A percentile compares a stretch with the other conserved stretches of the same genome.
Evolutionary conservation across 2,797 vertebrate species (phyloP).

Genomic region (Myotis findleyi): DNA sequence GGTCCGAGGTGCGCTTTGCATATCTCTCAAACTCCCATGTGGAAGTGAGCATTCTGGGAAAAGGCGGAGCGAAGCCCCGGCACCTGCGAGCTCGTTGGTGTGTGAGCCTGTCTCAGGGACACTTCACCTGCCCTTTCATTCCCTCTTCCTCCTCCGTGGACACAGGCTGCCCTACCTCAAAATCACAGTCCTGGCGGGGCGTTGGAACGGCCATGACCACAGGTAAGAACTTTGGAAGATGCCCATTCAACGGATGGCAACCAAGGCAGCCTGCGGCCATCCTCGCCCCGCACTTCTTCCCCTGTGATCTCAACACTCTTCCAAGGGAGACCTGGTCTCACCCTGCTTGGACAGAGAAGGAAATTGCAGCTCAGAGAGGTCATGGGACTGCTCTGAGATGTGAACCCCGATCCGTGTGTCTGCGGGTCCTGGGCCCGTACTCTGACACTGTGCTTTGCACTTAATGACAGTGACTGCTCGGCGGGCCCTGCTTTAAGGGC

Average conservation of each 20-base stretch:
- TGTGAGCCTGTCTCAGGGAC: neutral
- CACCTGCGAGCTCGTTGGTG: neutral
- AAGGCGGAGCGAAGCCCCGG: neutral
- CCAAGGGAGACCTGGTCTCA: neutral
- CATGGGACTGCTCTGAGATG: neutral
- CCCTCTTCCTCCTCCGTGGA: neutral
- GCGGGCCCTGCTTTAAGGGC: neutral
- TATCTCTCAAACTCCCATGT: neutral
- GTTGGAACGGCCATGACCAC: neutral
- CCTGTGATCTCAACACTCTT: neutral
- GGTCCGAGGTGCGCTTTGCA: too few species aligned
- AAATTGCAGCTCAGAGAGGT: neutral
- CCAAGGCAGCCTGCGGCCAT: neutral
- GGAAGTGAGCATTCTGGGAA: neutral
- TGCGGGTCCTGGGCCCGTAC: neutral
- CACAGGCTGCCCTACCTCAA: neutral
- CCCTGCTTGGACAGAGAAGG: neutral
- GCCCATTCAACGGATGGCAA: neutral
- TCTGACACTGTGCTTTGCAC: neutral
- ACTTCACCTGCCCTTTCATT: neutral
- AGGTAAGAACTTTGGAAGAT: neutral
- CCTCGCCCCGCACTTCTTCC: neutral
- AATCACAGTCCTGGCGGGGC: accelerated
- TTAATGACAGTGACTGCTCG: accelerated
- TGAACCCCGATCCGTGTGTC: neutral